Percentiles rank a stretch among this genome's conserved stretches.
Conservation (phyloP, 2,888 invertebrate species). For the Phaedon cochleariae region DNA sequence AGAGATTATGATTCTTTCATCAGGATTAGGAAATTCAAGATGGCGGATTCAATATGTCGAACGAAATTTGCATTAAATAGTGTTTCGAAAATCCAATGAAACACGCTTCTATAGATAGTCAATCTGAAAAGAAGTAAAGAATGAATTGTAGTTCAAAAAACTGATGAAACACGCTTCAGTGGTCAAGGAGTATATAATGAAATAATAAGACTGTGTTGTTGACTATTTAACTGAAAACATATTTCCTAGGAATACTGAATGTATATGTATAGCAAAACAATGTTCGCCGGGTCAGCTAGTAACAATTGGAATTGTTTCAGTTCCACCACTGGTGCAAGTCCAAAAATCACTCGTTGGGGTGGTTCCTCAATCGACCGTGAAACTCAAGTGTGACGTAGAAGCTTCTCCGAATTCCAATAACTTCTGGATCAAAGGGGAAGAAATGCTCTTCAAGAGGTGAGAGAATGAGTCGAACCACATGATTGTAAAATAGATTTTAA, state of each 20-base stretch:
- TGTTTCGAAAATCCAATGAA: no score
- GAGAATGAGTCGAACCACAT: neutral
- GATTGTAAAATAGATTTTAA: neutral
- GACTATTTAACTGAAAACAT: no score
- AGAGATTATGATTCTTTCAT: no score
- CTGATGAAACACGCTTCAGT: no score
- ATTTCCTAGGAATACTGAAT: neutral
- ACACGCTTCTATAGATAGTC: no score
- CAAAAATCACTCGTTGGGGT: conserved; percentile 71
- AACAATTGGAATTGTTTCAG: conserved; percentile 58
- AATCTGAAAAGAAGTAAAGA: no score
- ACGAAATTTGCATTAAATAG: no score
- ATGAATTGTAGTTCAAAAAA: no score
- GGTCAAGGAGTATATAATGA: no score
- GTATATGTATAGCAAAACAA: neutral
- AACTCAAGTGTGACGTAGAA: conserved; percentile 71
- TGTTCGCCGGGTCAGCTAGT: conserved; percentile 7
- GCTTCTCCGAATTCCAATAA: conserved; percentile 72
- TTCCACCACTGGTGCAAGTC: conserved; percentile 71
- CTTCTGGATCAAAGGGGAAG: conserved; percentile 69
- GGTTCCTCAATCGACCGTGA: conserved; percentile 68
- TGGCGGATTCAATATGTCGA: no score
- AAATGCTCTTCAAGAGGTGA: conserved; percentile 65
- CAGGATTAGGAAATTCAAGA: no score
- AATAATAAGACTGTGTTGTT: no score